These are phyloP conservation scores for Netta rufina DNA, from an alignment of 2,797 vertebrate genomes.

Conservation along the genomic window DNA sequence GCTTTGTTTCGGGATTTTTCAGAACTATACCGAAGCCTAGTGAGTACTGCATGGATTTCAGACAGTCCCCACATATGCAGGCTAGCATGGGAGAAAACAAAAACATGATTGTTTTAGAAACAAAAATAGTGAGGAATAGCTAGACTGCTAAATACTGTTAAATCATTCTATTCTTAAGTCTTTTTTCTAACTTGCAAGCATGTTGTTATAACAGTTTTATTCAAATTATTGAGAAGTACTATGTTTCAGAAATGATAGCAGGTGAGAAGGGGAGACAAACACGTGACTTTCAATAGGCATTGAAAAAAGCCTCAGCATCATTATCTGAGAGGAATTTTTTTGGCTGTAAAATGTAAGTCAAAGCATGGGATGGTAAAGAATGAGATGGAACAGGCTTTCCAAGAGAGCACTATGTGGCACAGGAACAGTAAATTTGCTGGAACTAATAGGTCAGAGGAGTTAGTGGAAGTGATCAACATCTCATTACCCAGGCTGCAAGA, in stretches of 20 bases:
- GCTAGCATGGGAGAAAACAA: neutral
- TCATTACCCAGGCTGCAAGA: neutral
- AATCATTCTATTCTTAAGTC: neutral
- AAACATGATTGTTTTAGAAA: neutral
- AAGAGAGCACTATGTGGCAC: neutral
- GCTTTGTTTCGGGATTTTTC: neutral
- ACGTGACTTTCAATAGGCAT: neutral
- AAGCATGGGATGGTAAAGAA: neutral
- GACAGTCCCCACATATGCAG: neutral
- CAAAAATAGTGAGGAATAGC: neutral
- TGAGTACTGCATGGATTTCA: neutral
- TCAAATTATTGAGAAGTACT: neutral
- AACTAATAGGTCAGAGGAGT: neutral
- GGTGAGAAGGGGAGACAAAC: neutral
- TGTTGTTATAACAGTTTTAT: neutral
- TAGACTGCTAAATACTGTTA: neutral
- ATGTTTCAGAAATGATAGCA: neutral
- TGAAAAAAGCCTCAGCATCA: neutral
- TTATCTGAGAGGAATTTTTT: neutral
- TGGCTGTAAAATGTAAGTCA: neutral
- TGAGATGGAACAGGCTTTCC: neutral
- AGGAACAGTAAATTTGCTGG: neutral
- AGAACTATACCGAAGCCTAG: neutral
- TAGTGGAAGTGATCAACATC: neutral
- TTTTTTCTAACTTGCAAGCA: neutral